Conservation (phyloP, 2,113 vertebrate species). For the Zonotrichia leucophrys region DNA sequence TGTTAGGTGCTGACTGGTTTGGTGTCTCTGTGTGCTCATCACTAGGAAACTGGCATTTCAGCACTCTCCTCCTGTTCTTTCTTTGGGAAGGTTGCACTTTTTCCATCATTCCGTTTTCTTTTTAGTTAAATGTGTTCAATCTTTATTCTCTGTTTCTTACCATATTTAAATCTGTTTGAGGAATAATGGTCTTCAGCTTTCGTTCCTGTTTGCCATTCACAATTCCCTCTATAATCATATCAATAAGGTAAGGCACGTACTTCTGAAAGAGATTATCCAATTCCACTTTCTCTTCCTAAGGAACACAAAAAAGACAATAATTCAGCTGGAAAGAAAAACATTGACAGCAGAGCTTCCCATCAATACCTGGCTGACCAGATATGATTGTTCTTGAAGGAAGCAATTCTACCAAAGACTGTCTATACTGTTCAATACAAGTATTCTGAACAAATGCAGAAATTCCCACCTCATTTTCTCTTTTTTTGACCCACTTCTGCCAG, state of each 20-base stretch:
- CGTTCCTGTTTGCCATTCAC: constrained; percentile 84
- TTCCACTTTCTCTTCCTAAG: constrained; percentile 72
- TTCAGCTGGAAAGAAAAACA: background rate
- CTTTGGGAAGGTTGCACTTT: background rate
- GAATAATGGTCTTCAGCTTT: constrained; percentile 87
- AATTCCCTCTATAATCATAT: constrained; percentile 89
- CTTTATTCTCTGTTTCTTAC: constrained; percentile 60
- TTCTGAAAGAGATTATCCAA: constrained; percentile 86
- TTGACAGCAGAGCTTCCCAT: background rate
- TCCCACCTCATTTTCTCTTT: constrained; percentile 78
- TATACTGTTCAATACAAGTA: background rate
- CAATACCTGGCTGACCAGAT: background rate
- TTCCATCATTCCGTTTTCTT: background rate
- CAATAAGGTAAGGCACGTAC: constrained; percentile 85
- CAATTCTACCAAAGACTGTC: background rate
- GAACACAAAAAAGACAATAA: background rate
- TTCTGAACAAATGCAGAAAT: background rate
- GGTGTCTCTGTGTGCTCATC: background rate
- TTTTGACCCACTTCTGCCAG: constrained; percentile 90
- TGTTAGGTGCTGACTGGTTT: background rate
- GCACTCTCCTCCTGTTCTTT: background rate
- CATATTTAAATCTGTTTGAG: constrained; percentile 96
- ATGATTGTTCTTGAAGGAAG: background rate
- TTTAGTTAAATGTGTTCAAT: background rate
- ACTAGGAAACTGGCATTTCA: background rate